Base-by-base conservation (phyloP, 2,888 invertebrate genomes). In the Eurytoma adleriae region DNA sequence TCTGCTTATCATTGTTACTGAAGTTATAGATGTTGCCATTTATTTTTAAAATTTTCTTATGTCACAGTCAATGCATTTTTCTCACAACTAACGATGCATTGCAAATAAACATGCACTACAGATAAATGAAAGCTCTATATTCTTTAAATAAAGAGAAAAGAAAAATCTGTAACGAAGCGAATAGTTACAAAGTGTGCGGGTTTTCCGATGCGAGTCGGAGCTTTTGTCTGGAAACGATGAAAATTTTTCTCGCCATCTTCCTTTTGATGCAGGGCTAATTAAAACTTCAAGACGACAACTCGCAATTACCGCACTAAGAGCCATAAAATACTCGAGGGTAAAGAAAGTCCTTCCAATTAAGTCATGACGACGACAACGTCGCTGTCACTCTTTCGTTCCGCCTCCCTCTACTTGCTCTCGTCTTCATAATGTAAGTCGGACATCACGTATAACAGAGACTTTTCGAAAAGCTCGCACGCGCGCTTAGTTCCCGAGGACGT, bases 301-400 rank as follows among this genome's bases (percentile, higher is more conserved):
- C 16, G 67, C 59, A 78, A 78, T 78, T 73, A 78, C 57, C 30
- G 48, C 56, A 68, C 66, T 71, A 75, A 75, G 64, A 70, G 30
- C 66, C 48, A 62, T 61, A 71, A 70, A 66, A 40, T 64, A 66
- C 70, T 50, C 12, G n/a, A 70, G 57, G 20, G 56, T 40, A 64
- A 30, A 79, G 64, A 71, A 71, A 70, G 70, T 79, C 66, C 70
- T 74, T 66, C 64, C 61, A 79, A 79, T 79, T 75, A 70, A 79
- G 70, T 64, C 27, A 59, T 48, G 59, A 24, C 69, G 52, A 50
- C n/a, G 18, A 40, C 59, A n/a, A 3, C 59, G 18, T 5, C 59
- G 18, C 67, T 67, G 18, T 20, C 59, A 12, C 67, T 67, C 52
- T 20, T 30, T 30, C 30, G 30, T 30, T 30, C n/a, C 40, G 12